Conservation (phyloP, 1,140 invertebrate species). For the Camponotus vicinus region DNA sequence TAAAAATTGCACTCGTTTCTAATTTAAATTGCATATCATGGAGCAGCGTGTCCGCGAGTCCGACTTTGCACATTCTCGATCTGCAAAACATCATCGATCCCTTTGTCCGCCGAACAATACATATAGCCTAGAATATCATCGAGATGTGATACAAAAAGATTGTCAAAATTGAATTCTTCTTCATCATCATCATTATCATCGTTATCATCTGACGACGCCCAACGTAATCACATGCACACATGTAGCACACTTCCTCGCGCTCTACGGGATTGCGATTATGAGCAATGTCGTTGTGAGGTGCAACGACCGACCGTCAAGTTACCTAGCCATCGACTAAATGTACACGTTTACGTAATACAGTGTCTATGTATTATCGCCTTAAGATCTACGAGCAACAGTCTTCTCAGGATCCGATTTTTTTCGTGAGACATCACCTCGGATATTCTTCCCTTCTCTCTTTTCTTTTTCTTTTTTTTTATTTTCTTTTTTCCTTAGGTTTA, state of each 20-base stretch:
- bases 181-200: constrained; percentile 36
- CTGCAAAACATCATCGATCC: constrained; percentile 26
- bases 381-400: constrained; percentile 51
- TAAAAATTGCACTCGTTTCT: not conserved
- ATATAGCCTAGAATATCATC: constrained; percentile 75
- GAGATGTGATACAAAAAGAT: constrained; percentile 84
- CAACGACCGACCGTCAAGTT: constrained; percentile 53
- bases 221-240: constrained; percentile 30
- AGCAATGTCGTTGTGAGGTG: constrained; percentile 57
- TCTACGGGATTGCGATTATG: constrained; percentile 51
- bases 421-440: constrained; percentile 15
- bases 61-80: constrained; percentile 19
- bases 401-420: constrained; percentile 26
- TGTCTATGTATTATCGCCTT: constrained; percentile 54
- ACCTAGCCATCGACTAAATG: constrained; percentile 69
- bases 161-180: constrained; percentile 83
- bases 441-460: constrained; percentile 11
- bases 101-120: constrained; percentile 6
- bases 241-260: constrained; percentile 39
- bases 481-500: not conserved
- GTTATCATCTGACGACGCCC: constrained; percentile 53
- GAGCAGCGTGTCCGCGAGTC: constrained; percentile 32
- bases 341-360: constrained; percentile 36
- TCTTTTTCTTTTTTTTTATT: not conserved
- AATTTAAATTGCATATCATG: constrained; percentile 19